Evolutionary conservation across 2,888 invertebrate genomes (phyloP).

Genomic region (Cephus nigrinus): DNA sequence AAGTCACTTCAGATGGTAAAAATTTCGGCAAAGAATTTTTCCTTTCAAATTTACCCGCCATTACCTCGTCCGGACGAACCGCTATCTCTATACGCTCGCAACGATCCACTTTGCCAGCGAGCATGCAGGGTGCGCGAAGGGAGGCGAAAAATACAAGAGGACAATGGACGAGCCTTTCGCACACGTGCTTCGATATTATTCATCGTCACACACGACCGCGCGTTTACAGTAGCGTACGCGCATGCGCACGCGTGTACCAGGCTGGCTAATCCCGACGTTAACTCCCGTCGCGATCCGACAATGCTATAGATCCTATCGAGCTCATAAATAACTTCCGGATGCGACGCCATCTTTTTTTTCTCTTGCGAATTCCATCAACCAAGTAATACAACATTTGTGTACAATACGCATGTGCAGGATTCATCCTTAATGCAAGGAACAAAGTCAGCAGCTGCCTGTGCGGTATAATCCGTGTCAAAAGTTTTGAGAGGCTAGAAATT

Average conservation of each 20-base stretch:
- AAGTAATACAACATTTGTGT: not conserved
- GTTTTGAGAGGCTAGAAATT: not conserved
- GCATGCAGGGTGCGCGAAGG: not conserved
- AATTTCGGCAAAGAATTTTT: conserved; percentile 1
- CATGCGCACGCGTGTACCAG: not conserved
- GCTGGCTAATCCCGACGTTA: not conserved
- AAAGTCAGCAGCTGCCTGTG: not conserved
- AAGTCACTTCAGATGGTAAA: not conserved
- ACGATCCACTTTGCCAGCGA: not conserved
- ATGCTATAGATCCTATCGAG: conserved; percentile 29
- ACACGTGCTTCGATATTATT: not conserved
- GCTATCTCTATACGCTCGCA: not conserved
- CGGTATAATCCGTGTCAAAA: not conserved
- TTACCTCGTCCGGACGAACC: not conserved
- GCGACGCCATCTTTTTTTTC: not conserved
- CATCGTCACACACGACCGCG: not conserved
- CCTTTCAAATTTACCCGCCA: not conserved
- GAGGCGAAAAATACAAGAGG: not conserved
- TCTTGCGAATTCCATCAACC: not conserved
- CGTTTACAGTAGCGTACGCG: not conserved
- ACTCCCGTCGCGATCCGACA: conserved; percentile 12
- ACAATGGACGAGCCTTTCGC: not conserved
- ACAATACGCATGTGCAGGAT: not conserved
- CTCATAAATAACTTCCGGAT: conserved; percentile 7
- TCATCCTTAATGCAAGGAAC: not conserved